Conservation (phyloP, 2,797 vertebrate genomes). For the Poecilia velifera region DNA sequence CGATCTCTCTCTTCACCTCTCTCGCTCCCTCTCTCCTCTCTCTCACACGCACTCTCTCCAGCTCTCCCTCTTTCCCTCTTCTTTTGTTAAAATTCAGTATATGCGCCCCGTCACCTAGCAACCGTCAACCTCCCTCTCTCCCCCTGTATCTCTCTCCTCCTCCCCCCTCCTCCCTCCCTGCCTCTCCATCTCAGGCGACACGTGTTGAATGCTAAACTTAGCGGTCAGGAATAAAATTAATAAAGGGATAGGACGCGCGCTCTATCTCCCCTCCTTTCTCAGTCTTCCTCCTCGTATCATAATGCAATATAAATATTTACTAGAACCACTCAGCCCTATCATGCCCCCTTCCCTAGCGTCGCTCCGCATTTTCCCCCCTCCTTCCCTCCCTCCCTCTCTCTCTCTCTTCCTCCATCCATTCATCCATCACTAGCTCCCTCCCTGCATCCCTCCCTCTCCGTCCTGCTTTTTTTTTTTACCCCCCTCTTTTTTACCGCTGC, state of each 20-base stretch:
- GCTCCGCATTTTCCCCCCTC: slow-evolving; percentile 44
- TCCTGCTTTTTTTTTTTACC: slow-evolving; percentile 50
- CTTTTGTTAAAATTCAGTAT: slow-evolving; percentile 92
- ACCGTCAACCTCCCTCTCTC: slow-evolving; percentile 85
- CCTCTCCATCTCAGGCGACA: slow-evolving; percentile 84
- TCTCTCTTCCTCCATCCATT: slow-evolving; percentile 39
- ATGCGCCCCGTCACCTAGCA: slow-evolving; percentile 88
- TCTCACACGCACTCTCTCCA: slow-evolving; percentile 67
- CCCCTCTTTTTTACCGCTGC: slow-evolving; percentile 38
- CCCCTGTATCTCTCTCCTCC: slow-evolving; percentile 56
- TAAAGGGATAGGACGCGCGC: slow-evolving; percentile 80
- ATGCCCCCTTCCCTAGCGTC: slow-evolving; percentile 55
- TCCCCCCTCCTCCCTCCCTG: slow-evolving; percentile 51
- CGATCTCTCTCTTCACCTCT: slow-evolving; percentile 75
- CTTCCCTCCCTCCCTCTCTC: slow-evolving; percentile 30
- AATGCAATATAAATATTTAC: slow-evolving; percentile 89
- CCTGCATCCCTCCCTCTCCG: slow-evolving; percentile 58
- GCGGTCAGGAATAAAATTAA: slow-evolving; percentile 85
- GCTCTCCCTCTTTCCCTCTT: slow-evolving; percentile 81
- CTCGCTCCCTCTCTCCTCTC: slow-evolving; percentile 67
- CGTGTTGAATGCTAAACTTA: slow-evolving; percentile 92
- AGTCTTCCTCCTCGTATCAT: slow-evolving; percentile 72
- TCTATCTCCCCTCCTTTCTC: slow-evolving; percentile 59
- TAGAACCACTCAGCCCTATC: slow-evolving; percentile 81
- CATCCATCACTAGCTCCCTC: slow-evolving; percentile 37